Conservation (phyloP, 1,140 invertebrate species). For the Chionoecetes opilio region DNA sequence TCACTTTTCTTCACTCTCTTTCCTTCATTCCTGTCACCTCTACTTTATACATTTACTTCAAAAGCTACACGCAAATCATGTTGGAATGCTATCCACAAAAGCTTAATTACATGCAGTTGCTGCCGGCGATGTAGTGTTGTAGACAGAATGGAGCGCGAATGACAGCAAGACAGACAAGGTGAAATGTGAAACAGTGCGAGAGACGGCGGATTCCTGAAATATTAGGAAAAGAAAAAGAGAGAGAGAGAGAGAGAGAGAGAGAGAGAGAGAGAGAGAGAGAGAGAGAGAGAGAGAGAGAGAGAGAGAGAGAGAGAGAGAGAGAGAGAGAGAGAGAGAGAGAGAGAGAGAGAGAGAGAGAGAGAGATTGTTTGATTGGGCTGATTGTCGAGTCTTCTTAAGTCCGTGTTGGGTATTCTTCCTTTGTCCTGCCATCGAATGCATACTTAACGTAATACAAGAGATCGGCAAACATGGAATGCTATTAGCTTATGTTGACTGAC, state of each 20-base stretch:
- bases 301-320: slow-evolving; percentile 8
- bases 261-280: slow-evolving; percentile 8
- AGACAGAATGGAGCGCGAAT: too few species aligned
- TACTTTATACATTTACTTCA: too few species aligned
- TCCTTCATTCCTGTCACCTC: neutral
- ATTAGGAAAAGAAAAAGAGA: neutral
- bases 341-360: neutral
- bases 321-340: neutral
- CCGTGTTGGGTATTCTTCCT: neutral
- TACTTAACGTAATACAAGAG: neutral
- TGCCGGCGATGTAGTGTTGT: too few species aligned
- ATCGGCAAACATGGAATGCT: neutral
- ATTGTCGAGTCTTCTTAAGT: neutral
- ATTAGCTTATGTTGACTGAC: neutral
- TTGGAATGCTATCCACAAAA: too few species aligned
- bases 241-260: neutral
- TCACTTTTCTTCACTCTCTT: neutral
- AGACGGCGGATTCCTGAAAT: too few species aligned
- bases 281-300: slow-evolving; percentile 8
- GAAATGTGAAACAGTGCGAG: too few species aligned
- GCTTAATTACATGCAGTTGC: too few species aligned
- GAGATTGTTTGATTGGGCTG: neutral
- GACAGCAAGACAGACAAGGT: too few species aligned
- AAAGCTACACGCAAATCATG: too few species aligned
- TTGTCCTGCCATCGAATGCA: neutral